Conservation (phyloP, 2,888 invertebrate species). For the Hyalella azteca region DNA sequence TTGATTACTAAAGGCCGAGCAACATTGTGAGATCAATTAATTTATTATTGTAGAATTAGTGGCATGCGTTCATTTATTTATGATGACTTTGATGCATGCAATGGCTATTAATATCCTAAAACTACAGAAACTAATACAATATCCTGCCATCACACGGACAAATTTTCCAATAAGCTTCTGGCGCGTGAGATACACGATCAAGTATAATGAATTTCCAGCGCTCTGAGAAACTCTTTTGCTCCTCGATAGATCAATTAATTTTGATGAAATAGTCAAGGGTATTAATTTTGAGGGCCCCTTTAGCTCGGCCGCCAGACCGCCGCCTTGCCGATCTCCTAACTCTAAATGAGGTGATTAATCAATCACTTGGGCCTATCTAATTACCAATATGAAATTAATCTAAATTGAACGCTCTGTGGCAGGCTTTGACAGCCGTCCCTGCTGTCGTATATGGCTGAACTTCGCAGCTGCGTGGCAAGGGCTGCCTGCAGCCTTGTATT, state of each 20-base stretch:
- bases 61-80: no score
- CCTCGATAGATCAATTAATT: constrained; percentile 6
- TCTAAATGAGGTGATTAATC: constrained; percentile 58
- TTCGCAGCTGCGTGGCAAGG: no score
- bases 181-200: not conserved
- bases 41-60: no score
- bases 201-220: not conserved
- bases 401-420: constrained; percentile 46
- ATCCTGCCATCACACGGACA: no score
- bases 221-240: not conserved
- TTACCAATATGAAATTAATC: constrained; percentile 59
- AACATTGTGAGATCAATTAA: no score
- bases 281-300: not conserved
- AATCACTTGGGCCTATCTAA: constrained; percentile 57
- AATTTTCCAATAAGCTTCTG: not conserved
- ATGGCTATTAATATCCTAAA: no score
- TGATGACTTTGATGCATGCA: no score
- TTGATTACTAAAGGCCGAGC: no score
- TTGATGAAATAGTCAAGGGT: constrained; percentile 18
- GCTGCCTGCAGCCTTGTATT: no score
- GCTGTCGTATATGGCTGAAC: not conserved
- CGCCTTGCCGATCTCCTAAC: constrained; percentile 35
- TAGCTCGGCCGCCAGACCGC: not conserved
- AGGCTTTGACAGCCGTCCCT: constrained; percentile 19
- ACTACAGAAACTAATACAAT: no score